Evolutionary conservation across 1,140 invertebrate species (phyloP), one percentile per base, ranked within the genome.

Genomic region (Drosophila malerkotliana): DNA sequence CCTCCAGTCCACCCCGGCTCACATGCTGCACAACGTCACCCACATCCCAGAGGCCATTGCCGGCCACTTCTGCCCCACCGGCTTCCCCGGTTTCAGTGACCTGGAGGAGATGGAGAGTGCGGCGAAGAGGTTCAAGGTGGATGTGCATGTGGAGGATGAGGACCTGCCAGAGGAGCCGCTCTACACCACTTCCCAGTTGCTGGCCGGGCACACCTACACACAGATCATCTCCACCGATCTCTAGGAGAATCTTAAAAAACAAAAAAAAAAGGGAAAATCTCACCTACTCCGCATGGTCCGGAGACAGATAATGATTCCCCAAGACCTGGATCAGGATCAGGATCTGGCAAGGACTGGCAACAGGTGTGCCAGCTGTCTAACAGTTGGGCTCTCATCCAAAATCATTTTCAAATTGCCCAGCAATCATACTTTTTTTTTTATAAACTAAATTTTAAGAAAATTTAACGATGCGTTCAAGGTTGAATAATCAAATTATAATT

Each of bases 1-100:
- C 58, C 24, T 91, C 41, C 90, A 91, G 60, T 78, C 57, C 10
- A 88, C 87, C 0, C 90, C 90, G 0, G 73, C 69, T 0, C 90
- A 91, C 58, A 74, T 88, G 80, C 64, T 89, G 26, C 77, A 90
- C 68, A 89, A 91, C 60, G 78, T 91, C 10, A 91, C 66, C 26
- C 72, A 82, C 41, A 90, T 91, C 26, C 90, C 90, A 5, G 90
- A 91, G 77, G 90, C 90, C 0, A 87, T 91, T 9, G 90, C 90
- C 1, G 90, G 90, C 0, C 90, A 85, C 28, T 91, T 91, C 28
- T 79, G 87, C 44, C 90, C 90, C 15, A 55, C 14, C 15, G 72
- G 72, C 30, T 91, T 91, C 57, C 90, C 90, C 0, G 90, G 75
- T 9, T 91, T 69, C 54, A 91, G 58, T 18, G 78, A 90, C 49